Evolutionary conservation across 2,888 invertebrate species (phyloP).

Genomic region (Microchrysa polita): DNA sequence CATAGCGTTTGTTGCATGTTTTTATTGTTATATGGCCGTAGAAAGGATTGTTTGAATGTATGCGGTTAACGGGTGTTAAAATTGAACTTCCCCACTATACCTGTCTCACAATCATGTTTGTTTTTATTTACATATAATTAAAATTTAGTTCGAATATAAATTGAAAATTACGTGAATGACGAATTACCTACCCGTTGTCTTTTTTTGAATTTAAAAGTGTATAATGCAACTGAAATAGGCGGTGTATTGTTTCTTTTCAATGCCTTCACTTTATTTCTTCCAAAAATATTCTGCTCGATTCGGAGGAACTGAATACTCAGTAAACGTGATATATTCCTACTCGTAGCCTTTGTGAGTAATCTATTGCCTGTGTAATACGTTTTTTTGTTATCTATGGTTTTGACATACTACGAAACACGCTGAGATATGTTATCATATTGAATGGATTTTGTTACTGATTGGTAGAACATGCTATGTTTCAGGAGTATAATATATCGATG

Average conservation of each 20-base stretch:
- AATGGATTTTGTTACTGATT: neutral
- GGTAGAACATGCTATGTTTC: neutral
- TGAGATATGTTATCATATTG: neutral
- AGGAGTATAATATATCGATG: neutral
- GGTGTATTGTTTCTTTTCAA: no score
- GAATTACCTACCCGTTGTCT: neutral
- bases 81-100: slow-evolving; percentile 10
- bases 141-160: slow-evolving; percentile 28
- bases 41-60: slow-evolving; percentile 1
- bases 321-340: no score
- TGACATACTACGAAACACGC: neutral
- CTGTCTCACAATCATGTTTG: slow-evolving; percentile 12
- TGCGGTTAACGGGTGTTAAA: slow-evolving; percentile 4
- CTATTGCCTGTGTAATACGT: no score
- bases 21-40: neutral
- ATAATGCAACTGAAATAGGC: no score
- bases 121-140: slow-evolving; percentile 28
- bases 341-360: no score
- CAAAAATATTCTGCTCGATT: no score
- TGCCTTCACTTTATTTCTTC: no score
- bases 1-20: neutral
- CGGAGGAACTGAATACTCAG: no score
- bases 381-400: slow-evolving; percentile 3
- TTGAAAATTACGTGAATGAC: slow-evolving; percentile 15
- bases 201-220: no score